Evolutionary conservation across 2,797 vertebrate species (phyloP), one percentile per base, ranked within the genome.

Genomic region (Pseudotriccus pelzelni): DNA sequence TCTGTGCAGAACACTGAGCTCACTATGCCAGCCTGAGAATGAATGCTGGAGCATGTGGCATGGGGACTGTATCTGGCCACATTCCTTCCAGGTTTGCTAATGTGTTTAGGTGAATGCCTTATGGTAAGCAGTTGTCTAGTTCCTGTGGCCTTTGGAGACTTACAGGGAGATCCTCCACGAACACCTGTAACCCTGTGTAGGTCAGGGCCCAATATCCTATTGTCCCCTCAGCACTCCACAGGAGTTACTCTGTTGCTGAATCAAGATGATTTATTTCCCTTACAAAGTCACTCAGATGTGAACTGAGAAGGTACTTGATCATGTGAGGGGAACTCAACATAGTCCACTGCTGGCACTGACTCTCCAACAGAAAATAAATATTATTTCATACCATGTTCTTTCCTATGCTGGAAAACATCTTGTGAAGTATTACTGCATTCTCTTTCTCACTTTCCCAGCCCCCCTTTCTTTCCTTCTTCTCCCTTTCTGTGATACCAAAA

Each of bases 71-170:
- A 5, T 37, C 41, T 87, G 41, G 53, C 14, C 36, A 47, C 12
- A 9, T 44, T 60, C 23, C 37, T 80, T 74, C 39, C 16, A 39
- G 74, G 10, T 72, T 72, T 66, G 22, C n/a, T 23, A 23, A 18
- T 23, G 21, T 55, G 20, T 50, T 78, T 32, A 32, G 28, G 36
- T 7, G 36, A 44, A 37, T 27, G 12, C 19, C 25, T 18, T 21
- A 30, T 1, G 0, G 50, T 10, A n/a, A 62, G 46, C n/a, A 24
- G 44, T 0, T 74, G 52, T 24, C 7, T 43, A 12, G 8, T 34
- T 91, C 25, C 52, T 7, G 1, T 30, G 34, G 24, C 24, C 46
- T 87, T 69, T 62, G 62, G 53, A 74, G 34, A 25, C 9, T 59
- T 37, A 22, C 19, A 50, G 15, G 14, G 36, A 53, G 39, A 23